Evolutionary conservation across 2,797 vertebrate species (phyloP).

Genomic region (Oreochromis grahami): DNA sequence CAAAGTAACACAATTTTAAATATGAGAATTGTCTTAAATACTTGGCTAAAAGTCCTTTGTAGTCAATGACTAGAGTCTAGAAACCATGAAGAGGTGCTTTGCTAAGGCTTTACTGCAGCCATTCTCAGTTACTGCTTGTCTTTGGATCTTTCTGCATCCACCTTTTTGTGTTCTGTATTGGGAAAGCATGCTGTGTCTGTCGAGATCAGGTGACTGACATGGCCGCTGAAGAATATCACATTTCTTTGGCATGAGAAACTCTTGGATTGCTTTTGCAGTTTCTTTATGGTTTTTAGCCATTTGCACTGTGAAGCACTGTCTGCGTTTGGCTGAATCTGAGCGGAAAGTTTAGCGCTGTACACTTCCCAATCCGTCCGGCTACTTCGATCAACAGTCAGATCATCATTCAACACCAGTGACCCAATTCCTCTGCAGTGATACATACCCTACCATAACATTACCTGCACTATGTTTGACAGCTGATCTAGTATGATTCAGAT

Average conservation of each 20-base stretch:
- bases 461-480: neutral
- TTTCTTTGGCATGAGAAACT: neutral
- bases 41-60: neutral
- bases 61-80: neutral
- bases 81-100: neutral
- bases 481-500: neutral
- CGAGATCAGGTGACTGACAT: neutral
- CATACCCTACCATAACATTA: neutral
- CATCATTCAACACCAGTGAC: neutral
- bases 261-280: neutral
- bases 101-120: neutral
- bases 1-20: neutral
- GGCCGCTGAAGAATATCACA: neutral
- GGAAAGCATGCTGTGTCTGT: neutral
- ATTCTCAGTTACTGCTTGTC: neutral
- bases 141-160: neutral
- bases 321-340: neutral
- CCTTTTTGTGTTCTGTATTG: neutral
- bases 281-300: neutral
- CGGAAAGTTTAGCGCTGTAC: neutral
- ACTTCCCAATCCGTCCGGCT: neutral
- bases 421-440: neutral
- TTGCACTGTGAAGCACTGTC: neutral
- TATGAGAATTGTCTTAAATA: neutral
- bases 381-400: neutral